Conservation (phyloP, 2,113 vertebrate genomes). For the Channa argus region DNA sequence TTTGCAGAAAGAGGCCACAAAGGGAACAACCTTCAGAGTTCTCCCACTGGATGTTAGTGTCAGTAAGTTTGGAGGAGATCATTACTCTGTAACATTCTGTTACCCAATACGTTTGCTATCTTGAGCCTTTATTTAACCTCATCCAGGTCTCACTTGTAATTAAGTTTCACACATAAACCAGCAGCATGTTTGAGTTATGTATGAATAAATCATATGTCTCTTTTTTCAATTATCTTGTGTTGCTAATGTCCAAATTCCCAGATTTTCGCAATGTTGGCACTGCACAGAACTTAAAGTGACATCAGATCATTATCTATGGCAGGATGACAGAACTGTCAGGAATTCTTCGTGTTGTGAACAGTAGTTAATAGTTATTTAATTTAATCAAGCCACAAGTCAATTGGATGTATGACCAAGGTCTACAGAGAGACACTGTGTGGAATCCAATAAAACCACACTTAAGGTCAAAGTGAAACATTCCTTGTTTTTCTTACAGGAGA, state of each 20-base stretch:
- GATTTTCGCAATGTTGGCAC: constrained; percentile 14
- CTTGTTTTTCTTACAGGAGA: constrained; percentile 18
- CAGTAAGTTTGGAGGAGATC: constrained; percentile 53
- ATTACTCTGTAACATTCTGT: constrained; percentile 25
- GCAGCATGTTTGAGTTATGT: constrained; percentile 3
- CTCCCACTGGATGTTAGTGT: constrained; percentile 42
- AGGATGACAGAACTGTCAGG: background rate
- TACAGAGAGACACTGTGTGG: background rate
- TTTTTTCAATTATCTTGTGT: constrained; percentile 2
- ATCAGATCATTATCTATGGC: constrained; percentile 40
- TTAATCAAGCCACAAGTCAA: constrained; percentile 19
- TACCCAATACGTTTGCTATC: constrained; percentile 21
- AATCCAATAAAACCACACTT: constrained; percentile 18
- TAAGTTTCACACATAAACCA: constrained; percentile 30
- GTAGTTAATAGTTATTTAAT: constrained; percentile 45
- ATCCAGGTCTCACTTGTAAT: constrained; percentile 7
- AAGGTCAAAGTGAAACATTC: constrained; percentile 18
- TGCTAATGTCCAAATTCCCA: constrained; percentile 12
- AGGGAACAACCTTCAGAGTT: constrained; percentile 29
- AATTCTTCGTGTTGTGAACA: constrained; percentile 14
- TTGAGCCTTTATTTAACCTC: constrained; percentile 15
- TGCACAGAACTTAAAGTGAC: constrained; percentile 10
- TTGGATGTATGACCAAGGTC: constrained; percentile 23
- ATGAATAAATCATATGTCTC: constrained; percentile 27
- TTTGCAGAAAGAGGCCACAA: constrained; percentile 50